phyloP scores from a whole-genome alignment of 2,888 invertebrate genomes.

The Napeogenes sylphis region DNA sequence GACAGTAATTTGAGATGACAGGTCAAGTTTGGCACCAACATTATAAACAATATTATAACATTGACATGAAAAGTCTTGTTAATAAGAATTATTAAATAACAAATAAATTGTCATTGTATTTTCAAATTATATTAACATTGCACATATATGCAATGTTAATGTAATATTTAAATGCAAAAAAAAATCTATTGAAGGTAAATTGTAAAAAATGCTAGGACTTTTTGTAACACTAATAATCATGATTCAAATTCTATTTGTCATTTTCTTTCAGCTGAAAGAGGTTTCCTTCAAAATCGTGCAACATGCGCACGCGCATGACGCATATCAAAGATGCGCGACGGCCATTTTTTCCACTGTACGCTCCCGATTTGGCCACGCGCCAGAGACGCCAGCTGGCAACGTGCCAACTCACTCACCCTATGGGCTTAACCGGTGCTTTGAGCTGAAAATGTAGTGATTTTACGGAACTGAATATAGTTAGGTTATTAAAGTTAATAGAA shows the following conservation, averaged over 20 bases:
- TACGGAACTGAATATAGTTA: slow-evolving; percentile 13
- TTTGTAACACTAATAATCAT: background rate
- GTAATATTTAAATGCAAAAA: too few relatives aligned
- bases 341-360: slow-evolving; percentile 67
- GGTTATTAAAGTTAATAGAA: background rate
- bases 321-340: slow-evolving; percentile 76
- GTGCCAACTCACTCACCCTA: slow-evolving; percentile 66
- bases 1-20: slow-evolving; percentile 16
- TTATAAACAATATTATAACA: background rate
- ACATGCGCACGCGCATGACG: slow-evolving; percentile 67
- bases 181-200: too few relatives aligned
- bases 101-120: too few relatives aligned
- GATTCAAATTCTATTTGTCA: slow-evolving; percentile 20
- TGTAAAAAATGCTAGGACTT: too few relatives aligned
- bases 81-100: too few relatives aligned
- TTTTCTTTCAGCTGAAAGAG: slow-evolving; percentile 30
- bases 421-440: slow-evolving; percentile 38
- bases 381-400: slow-evolving; percentile 69
- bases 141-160: too few relatives aligned
- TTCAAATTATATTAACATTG: too few relatives aligned
- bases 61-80: too few relatives aligned
- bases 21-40: slow-evolving; percentile 16
- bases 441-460: slow-evolving; percentile 22
- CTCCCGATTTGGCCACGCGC: slow-evolving; percentile 63
- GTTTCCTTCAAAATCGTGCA: slow-evolving; percentile 5